Evolutionary conservation across 2,113 vertebrate species (phyloP), one percentile per base, ranked within the genome.

Genomic region (Campylomormyrus tamandua): DNA sequence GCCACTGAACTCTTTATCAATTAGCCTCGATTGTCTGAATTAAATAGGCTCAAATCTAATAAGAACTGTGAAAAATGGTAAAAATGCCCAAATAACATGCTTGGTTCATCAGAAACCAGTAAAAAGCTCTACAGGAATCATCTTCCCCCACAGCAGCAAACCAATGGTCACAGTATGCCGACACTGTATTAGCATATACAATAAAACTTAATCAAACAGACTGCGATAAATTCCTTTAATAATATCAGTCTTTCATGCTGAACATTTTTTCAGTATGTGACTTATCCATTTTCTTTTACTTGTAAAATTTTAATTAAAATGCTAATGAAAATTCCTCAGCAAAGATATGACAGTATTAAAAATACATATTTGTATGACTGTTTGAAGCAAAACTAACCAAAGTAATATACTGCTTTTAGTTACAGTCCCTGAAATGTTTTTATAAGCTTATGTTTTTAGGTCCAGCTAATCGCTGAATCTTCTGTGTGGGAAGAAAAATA

Each of bases 221-320:
- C 70, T 39, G 31, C 15, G 74, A 80, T 80, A 80, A 80, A 80
- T 42, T 80, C 17, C 74, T 80, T 80, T 42, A 80, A 80, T 80
- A 80, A 80, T 70, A 70, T 80, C 74, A 80, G 74, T 80, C 74
- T 80, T 80, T 80, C 74, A 80, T 80, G 74, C 35, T 80, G 74
- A 80, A 80, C 31, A 42, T 19, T 80, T 80, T 80, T 80, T 80
- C 62, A 70, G 74, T 80, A 80, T 80, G 35, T 80, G 11, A 39
- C n/a, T 80, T 80, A 80, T 42, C 74, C 74, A 42, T 42, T 80
- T 80, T 80, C 35, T 80, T 42, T 80, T 42, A 80, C 74, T 39
- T 80, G 74, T 19, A 80, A 80, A 80, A 80, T 80, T 80, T 42
- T 80, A 80, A 80, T 80, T 80, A 80, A 80, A 80, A 80, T 80